Evolutionary conservation across 2,888 invertebrate species (phyloP), one percentile per base, ranked within the genome.

Genomic region (Eudasyphora cyanicolor): DNA sequence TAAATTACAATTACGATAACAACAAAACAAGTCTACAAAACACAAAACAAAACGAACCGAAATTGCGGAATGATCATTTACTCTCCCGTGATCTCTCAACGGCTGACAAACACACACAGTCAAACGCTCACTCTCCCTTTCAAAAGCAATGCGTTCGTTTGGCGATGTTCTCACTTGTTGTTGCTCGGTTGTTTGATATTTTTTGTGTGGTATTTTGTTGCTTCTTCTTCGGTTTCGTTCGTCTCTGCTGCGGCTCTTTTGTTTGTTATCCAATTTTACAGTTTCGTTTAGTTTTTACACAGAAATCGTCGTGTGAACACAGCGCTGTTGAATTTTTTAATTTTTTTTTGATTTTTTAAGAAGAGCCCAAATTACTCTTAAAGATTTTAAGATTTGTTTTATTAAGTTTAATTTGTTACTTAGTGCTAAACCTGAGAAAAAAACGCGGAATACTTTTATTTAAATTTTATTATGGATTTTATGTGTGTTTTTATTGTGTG

Each of bases 231-330:
- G 57, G 24, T 79, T 70, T 60, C 6, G 29, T 69, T 78, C 76
- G 60, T 1, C 8, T 69, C 8, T 69, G 45, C 19, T n/a, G n/a
- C 57, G 24, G 73, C 24, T 32, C 57, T 54, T 67, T 80, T 84
- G 75, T 78, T 80, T 83, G 79, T 81, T 84, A 84, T 84, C 84
- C 84, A 84, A 84, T 79, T n/a, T 84, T 84, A 84, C 84, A 84
- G 84, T 81, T 84, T 84, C 81, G 78, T 71, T 54, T 74, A 84
- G 84, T 84, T 84, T 84, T 84, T 84, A 84, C 75, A 84, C 78
- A 84, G 84, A 81, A 84, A 84, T 79, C 78, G 78, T 78, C 69
- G 81, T 84, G 84, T 73, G 78, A 84, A 79, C 76, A 83, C 76
- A 64, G 29, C 5, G n/a, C n/a, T 45, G 45, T 45, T 7, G 6